Evolutionary conservation across 2,113 vertebrate species (phyloP).

Genomic region (Chelonoidis abingdonii): DNA sequence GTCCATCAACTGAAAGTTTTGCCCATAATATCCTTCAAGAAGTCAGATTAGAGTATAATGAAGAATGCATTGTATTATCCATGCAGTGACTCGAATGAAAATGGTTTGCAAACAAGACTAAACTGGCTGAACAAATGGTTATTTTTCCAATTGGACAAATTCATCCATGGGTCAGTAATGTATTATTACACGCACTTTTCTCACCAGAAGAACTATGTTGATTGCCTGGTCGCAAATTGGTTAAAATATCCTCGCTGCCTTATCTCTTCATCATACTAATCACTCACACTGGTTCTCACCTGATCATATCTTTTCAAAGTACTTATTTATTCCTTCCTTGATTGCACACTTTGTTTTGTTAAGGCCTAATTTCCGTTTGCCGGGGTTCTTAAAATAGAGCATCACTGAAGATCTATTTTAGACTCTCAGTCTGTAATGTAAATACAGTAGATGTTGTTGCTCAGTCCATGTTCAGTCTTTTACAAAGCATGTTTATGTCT

Average conservation of each 20-base stretch:
- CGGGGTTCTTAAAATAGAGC: constrained; percentile 38
- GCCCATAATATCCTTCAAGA: neutral
- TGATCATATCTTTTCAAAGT: neutral
- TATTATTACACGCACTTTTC: neutral
- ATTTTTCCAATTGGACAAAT: constrained; percentile 32
- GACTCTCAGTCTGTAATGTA: constrained; percentile 3
- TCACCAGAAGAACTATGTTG: neutral
- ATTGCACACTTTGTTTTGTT: constrained; percentile 48
- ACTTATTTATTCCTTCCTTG: constrained; percentile 49
- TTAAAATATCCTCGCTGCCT: constrained; percentile 23
- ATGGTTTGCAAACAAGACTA: neutral
- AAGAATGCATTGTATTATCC: neutral
- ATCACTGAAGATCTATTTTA: neutral
- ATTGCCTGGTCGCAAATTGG: neutral
- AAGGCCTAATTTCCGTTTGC: constrained; percentile 23
- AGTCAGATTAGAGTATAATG: neutral
- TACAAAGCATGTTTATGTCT: neutral
- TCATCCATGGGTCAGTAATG: neutral
- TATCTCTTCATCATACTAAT: neutral
- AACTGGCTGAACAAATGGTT: constrained; percentile 4
- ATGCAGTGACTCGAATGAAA: neutral
- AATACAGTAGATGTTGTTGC: neutral
- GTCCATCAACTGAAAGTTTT: neutral
- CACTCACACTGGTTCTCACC: constrained; percentile 12
- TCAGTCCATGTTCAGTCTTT: constrained; percentile 5